Evolutionary conservation across 2,888 invertebrate genomes (phyloP), one percentile per base, ranked within the genome.

Genomic region (Camptogramma bilineatum): DNA sequence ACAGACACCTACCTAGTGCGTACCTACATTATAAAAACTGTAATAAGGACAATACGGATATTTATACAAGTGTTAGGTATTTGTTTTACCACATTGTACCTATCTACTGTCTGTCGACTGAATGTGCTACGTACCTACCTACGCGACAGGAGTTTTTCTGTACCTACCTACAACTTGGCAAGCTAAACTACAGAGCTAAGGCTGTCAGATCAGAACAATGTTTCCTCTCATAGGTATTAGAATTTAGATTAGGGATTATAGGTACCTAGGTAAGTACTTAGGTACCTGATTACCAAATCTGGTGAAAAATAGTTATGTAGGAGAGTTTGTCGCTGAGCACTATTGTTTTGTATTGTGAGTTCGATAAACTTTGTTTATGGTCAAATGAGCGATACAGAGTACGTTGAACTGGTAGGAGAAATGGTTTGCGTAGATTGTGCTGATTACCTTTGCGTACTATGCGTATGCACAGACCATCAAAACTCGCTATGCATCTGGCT

Each of bases 361-460:
- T 87, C 90, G 88, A 90, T 91, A 91, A 90, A 90, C 89, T 87
- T 90, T 91, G 90, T 90, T 90, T 90, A 87, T 86, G 83, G 87
- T 87, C 85, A 90, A 90, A 90, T 86, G 90, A 87, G 87, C 89
- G 89, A 88, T 89, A 89, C 82, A 75, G 75, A 75, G 91, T 84
- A 75, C 87, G 77, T 85, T 85, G 88, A 89, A 87, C 88, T 73
- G 78, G 73, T 78, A 28, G 42, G 77, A 82, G 80, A 80, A 54
- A 82, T 79, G 83, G 79, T 80, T 76, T 79, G 79, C 78, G 83
- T 81, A 84, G 85, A 88, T 86, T 79, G 82, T 78, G 85, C 85
- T 66, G 59, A 62, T 85, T 39, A 39, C 5, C 7, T 5, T 4
- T 7, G 28, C n/a, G n/a, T n/a, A n/a, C n/a, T n/a, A 84, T 70